These are phyloP conservation scores for Aegypius monachus DNA, from an alignment of 2,113 vertebrate genomes.

Conservation along the genomic window DNA sequence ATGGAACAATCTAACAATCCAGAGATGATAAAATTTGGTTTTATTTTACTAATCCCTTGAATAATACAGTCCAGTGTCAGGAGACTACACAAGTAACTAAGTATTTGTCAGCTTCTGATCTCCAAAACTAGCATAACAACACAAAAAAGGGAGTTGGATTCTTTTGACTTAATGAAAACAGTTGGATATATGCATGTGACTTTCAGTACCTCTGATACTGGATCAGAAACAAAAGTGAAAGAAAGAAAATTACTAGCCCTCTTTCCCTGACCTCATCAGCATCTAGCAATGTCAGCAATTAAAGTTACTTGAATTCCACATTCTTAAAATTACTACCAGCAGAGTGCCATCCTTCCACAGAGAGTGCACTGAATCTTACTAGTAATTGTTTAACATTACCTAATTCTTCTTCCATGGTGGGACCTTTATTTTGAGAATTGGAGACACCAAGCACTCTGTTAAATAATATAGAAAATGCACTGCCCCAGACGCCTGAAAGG, in stretches of 20 bases:
- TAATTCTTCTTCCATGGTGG: conserved; percentile 97
- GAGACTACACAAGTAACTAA: neutral
- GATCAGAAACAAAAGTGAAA: neutral
- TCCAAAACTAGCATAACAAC: neutral
- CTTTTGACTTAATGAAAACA: neutral
- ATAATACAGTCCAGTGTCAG: neutral
- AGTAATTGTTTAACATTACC: conserved; percentile 74
- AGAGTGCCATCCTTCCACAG: neutral
- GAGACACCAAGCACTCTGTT: conserved; percentile 94
- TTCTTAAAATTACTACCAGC: neutral
- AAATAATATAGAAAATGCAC: conserved; percentile 96
- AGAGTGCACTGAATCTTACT: neutral
- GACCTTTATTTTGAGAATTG: conserved; percentile 75
- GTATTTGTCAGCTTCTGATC: neutral
- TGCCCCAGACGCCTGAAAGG: conserved; percentile 92
- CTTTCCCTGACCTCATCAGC: neutral
- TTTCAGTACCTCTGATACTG: neutral
- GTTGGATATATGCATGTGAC: neutral
- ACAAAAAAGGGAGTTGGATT: neutral
- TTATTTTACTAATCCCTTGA: neutral
- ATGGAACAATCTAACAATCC: neutral
- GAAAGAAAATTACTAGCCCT: neutral
- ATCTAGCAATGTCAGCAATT: neutral
- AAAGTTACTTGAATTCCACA: neutral
- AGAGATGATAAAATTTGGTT: neutral